These are phyloP conservation scores for Ptychobarbus kaznakovi DNA, from an alignment of 2,797 vertebrate species.

Conservation along the genomic window DNA sequence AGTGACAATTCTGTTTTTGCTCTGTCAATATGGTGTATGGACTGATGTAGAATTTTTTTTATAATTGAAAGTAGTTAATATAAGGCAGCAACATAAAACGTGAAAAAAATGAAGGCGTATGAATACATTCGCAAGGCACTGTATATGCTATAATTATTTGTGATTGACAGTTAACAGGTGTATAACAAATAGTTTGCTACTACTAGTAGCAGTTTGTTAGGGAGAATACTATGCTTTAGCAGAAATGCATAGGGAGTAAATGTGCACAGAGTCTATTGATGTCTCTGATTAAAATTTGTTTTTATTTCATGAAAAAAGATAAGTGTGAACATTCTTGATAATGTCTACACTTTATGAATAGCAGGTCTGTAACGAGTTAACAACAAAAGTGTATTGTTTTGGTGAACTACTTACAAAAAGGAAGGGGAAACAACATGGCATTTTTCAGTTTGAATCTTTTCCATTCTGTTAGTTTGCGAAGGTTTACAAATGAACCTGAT, in stretches of 20 bases:
- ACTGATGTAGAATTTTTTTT: too few species aligned
- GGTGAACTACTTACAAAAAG: neutral
- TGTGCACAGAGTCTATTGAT: neutral
- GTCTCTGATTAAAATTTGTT: neutral
- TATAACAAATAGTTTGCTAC: neutral
- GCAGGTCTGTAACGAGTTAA: neutral
- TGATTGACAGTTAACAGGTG: too few species aligned
- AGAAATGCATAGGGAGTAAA: neutral
- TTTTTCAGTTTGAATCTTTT: neutral
- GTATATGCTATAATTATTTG: neutral
- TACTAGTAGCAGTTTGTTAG: neutral
- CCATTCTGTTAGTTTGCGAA: neutral
- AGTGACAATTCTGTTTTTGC: too few species aligned
- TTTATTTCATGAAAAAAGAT: slow-evolving; percentile 18
- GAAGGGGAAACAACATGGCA: neutral
- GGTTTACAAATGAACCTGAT: slow-evolving; percentile 12
- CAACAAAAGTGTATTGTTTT: neutral
- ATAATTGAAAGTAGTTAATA: too few species aligned
- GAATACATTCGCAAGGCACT: too few species aligned
- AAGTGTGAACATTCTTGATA: neutral
- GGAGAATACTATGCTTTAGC: neutral
- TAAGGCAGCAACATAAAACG: too few species aligned
- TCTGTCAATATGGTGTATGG: too few species aligned
- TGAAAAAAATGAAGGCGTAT: too few species aligned
- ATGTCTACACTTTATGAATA: slow-evolving; percentile 12